A percentile compares a stretch with the other conserved stretches of the same genome.
These are phyloP conservation scores for Ptiloglossa arizonensis DNA, from an alignment of 1,140 invertebrate species.

Conservation along the genomic window DNA sequence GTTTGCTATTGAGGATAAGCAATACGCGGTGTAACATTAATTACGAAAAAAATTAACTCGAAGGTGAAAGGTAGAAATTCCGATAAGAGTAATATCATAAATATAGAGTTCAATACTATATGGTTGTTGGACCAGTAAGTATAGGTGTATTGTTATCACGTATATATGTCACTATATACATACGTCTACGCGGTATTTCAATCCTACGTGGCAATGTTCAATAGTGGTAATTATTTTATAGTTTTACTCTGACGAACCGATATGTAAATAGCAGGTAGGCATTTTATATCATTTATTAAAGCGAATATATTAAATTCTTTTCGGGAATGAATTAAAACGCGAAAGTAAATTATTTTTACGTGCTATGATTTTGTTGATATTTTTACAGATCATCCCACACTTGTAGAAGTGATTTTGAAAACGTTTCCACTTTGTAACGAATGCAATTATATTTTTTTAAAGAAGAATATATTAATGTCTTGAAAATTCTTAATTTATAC, in stretches of 20 bases:
- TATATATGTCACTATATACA: conserved; percentile 29
- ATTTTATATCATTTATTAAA: neutral
- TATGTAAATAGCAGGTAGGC: conserved; percentile 11
- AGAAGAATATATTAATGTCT: neutral
- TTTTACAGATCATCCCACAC: neutral
- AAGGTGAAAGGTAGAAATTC: conserved; percentile 5
- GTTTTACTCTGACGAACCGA: neutral
- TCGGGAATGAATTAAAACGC: neutral
- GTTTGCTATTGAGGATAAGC: neutral
- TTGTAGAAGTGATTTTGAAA: neutral
- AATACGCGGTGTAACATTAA: neutral
- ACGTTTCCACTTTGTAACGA: neutral
- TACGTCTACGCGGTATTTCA: conserved; percentile 20
- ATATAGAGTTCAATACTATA: neutral
- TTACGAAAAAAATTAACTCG: neutral
- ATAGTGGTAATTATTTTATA: conserved; percentile 28
- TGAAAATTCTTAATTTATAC: neutral
- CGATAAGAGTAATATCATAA: neutral
- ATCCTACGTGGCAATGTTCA: conserved; percentile 50
- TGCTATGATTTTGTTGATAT: neutral
- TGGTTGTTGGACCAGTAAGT: conserved; percentile 13
- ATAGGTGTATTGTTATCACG: conserved; percentile 22
- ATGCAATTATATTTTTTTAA: neutral
- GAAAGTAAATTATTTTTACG: neutral
- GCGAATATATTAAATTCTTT: neutral